Evolutionary conservation across 2,113 vertebrate species (phyloP).

Genomic region (Macquaria australasica): DNA sequence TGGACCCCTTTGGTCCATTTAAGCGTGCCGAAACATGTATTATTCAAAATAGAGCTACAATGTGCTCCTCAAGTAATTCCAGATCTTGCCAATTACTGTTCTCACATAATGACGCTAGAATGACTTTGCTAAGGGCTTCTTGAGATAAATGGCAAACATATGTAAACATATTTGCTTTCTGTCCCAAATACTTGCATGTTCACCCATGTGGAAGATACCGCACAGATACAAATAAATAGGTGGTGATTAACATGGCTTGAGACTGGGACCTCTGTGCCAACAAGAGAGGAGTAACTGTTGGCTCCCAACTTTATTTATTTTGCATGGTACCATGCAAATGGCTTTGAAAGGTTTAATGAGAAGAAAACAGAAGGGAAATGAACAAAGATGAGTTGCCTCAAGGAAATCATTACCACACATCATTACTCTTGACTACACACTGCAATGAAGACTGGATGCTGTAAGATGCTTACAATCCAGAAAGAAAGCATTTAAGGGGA

Average conservation of each 20-base stretch:
- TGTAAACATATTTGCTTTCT: constrained; percentile 35
- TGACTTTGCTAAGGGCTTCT: constrained; percentile 26
- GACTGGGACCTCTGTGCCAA: constrained; percentile 45
- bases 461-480: constrained; percentile 49
- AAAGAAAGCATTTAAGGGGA: constrained; percentile 53
- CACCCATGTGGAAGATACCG: constrained; percentile 1
- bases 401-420: constrained; percentile 81
- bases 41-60: constrained; percentile 35
- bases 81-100: constrained; percentile 44
- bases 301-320: constrained; percentile 74
- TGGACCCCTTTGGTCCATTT: constrained; percentile 42
- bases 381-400: constrained; percentile 79
- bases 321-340: constrained; percentile 70
- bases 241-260: constrained; percentile 41
- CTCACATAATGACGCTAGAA: constrained; percentile 40
- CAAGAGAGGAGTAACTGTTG: constrained; percentile 62
- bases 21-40: constrained; percentile 28
- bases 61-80: constrained; percentile 24
- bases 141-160: constrained; percentile 14
- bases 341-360: constrained; percentile 76
- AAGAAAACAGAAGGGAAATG: constrained; percentile 76
- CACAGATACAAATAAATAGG: constrained; percentile 10
- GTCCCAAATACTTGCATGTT: constrained; percentile 12
- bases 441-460: constrained; percentile 60
- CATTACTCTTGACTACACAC: constrained; percentile 78